A percentile compares a stretch with the other conserved stretches of the same genome.
Conservation (phyloP, 30 jellyfish, hydroid and myxozoan species). For the Pseudorhiza aurosa region DNA sequence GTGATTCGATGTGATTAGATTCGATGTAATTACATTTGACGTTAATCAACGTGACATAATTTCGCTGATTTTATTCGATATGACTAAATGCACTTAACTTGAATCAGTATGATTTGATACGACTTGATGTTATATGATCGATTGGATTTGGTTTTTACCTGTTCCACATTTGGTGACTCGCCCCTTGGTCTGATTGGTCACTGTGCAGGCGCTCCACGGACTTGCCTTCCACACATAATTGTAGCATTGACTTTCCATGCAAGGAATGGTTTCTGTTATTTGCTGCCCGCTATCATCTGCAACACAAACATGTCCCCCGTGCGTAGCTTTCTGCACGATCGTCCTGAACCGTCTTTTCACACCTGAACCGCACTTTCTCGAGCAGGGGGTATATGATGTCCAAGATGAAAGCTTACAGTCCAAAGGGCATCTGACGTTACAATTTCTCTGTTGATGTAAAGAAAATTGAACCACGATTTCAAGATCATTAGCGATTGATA, state of each 20-base stretch:
- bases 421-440: constrained; percentile 50
- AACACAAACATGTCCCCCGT: constrained; percentile 57
- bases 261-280: constrained; percentile 43
- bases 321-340: constrained; percentile 57
- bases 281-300: constrained; percentile 2
- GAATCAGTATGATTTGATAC: too few relatives aligned
- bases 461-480: too few relatives aligned
- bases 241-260: constrained; percentile 42
- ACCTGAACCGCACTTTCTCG: constrained; percentile 73
- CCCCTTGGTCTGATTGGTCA: constrained; percentile 45
- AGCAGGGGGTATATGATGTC: constrained; percentile 55
- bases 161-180: constrained; percentile 60
- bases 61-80: too few relatives aligned
- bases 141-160: too few relatives aligned
- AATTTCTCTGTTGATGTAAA: constrained; percentile 15
- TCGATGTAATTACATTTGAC: too few relatives aligned
- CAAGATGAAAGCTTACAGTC: constrained; percentile 72
- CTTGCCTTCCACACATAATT: constrained; percentile 54
- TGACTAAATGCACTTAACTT: too few relatives aligned
- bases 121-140: too few relatives aligned
- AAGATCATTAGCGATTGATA: too few relatives aligned
- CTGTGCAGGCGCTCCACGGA: constrained; percentile 50
- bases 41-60: too few relatives aligned
- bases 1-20: too few relatives aligned
- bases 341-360: constrained; percentile 52